phyloP scores from a whole-genome alignment of 2,797 vertebrate species.

The Enteromius radiatus region DNA sequence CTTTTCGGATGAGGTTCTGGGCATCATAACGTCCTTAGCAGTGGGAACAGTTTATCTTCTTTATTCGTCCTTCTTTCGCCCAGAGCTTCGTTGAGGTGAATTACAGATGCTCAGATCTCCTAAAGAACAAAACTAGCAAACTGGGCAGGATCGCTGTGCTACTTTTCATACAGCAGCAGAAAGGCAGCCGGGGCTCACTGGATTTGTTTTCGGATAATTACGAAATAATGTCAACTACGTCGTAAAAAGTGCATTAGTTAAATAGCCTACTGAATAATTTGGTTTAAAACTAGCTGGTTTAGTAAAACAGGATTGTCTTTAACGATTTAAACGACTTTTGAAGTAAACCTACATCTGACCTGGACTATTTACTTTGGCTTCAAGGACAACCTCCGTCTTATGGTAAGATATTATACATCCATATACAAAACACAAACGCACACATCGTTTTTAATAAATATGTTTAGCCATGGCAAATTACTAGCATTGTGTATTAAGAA shows the following conservation, averaged over 20 bases:
- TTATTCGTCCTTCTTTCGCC: background rate
- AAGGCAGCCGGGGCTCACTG: conserved; percentile 6
- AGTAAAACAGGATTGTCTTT: background rate
- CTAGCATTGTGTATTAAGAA: background rate
- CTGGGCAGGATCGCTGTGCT: background rate
- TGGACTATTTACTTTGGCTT: background rate
- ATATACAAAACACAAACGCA: background rate
- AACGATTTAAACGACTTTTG: conserved; percentile 29
- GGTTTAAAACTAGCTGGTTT: background rate
- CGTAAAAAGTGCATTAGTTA: background rate
- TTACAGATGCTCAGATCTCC: background rate
- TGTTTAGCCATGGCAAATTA: background rate
- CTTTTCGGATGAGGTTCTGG: conserved; percentile 14
- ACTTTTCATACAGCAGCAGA: conserved; percentile 14
- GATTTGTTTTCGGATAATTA: conserved; percentile 13
- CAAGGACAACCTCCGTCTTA: background rate
- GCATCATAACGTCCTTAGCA: background rate
- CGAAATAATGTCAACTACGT: background rate
- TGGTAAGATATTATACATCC: conserved; percentile 16
- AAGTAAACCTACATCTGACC: background rate
- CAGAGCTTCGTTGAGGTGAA: background rate
- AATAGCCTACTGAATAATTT: background rate
- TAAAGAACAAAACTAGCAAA: background rate
- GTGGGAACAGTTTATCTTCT: background rate
- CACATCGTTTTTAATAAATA: background rate